A percentile compares a stretch with the other conserved stretches of the same genome.
Evolutionary conservation across 2,888 invertebrate species (phyloP).

Genomic region (Idaea aversata): DNA sequence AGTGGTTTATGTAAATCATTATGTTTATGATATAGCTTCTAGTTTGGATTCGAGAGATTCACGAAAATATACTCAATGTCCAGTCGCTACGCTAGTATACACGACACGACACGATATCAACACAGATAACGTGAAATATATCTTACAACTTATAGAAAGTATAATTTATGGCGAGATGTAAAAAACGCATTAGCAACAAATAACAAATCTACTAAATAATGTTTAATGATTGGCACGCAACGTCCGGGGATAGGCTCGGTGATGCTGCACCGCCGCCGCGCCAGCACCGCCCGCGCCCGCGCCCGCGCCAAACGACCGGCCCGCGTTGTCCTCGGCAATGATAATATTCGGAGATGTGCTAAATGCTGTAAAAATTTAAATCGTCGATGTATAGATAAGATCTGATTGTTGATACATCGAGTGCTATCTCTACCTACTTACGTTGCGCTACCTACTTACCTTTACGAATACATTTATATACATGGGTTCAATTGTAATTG

Average conservation of each 20-base stretch:
- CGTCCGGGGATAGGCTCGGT: not conserved
- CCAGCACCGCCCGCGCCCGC: too few species aligned
- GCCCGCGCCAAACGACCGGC: too few species aligned
- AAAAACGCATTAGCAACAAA: conserved; percentile 44
- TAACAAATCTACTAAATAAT: conserved; percentile 34
- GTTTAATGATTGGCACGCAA: conserved; percentile 25
- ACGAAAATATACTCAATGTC: conserved; percentile 46
- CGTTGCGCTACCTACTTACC: conserved; percentile 2
- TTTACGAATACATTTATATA: conserved; percentile 18
- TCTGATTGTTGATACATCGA: conserved; percentile 10
- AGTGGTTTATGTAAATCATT: conserved; percentile 77
- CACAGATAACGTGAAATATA: conserved; percentile 50
- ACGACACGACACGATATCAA: not conserved
- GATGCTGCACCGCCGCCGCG: not conserved
- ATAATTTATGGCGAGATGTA: conserved; percentile 57
- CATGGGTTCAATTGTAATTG: conserved; percentile 28
- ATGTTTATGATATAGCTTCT: conserved; percentile 68
- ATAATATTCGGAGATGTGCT: too few species aligned
- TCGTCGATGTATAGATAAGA: conserved; percentile 11
- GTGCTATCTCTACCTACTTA: conserved; percentile 6
- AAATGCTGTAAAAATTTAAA: conserved; percentile 8
- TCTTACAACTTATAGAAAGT: conserved; percentile 63
- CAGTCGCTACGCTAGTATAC: conserved; percentile 3
- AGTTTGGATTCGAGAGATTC: conserved; percentile 68
- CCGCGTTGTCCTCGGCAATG: too few species aligned